Evolutionary conservation across 1,140 invertebrate species (phyloP), one percentile per base, ranked within the genome.

Genomic region (Habropoda laboriosa): DNA sequence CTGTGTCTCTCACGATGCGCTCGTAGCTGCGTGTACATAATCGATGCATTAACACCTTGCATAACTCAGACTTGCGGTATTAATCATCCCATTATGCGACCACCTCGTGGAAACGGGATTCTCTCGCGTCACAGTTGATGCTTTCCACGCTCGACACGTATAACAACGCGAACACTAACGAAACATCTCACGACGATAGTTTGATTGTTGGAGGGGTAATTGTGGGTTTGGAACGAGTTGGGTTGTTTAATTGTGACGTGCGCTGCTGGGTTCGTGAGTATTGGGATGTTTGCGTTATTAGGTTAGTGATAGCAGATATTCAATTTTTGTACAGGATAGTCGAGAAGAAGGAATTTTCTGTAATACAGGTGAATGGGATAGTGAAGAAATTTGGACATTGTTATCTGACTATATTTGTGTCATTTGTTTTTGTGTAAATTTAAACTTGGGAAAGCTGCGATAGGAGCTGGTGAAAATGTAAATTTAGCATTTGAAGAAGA

Each of bases 1-100:
- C 84, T 57, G 35, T 24, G 18, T 40, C 38, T 35, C 70, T 64
- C 58, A 18, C 8, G 68, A 85, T 83, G 71, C 72, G 47, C 70
- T 70, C 30, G 74, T 77, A 57, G 32, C 60, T 40, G 67, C 47
- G 78, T 79, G 61, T 49, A 75, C 71, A 85, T 88, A 87, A 88
- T 85, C 83, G 80, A 85, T 87, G 82, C 81, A 90, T 90, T 89
- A 91, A 90, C 83, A 80, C 78, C 87, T 89, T 90, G 82, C 86
- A 64, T 88, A 90, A 90, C 78, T 45, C 61, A 32, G 67, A 12
- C 51, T 32, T 55, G 71, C 35, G 40, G 51, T 61, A 77, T 85
- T 90, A 86, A 89, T 87, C 72, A 78, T 71, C 64, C 55, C 66
- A 87, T 87, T 87, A 86, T 73, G 57, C 42, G 57, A 40, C 35